Base-by-base conservation (phyloP, 2,888 invertebrate species). In the Eristalis intricaria region DNA sequence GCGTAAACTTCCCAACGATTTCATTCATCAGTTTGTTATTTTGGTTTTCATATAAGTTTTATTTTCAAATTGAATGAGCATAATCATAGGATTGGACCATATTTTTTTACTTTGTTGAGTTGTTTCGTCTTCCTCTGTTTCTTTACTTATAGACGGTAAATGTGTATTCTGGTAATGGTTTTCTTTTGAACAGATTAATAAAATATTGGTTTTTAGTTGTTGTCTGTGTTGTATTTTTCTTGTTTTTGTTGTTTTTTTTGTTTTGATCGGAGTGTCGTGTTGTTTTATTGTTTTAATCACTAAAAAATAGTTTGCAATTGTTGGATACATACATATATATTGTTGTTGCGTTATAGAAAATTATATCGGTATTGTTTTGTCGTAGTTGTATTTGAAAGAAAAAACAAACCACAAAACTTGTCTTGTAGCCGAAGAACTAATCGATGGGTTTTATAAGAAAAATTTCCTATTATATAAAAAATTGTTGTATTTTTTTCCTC, bases 371-470 rank as follows among this genome's bases (percentile, higher is more conserved):
- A 71, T 73, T 75, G 26, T 66, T 60, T 76, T 61, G n/a, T 74
- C 69, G 10, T 70, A 65, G 65, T 79, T 78, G 7, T 74, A 38
- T 84, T 22, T 66, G 68, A 82, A 71, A 58, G 58, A 71, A 76
- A 68, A 61, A 76, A 66, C 63, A 32, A 81, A 85, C 81, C 75
- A 75, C 69, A 75, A 71, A 61, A 75, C 66, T 79, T 68, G 56
- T 66, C 64, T 76, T 75, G 73, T 66, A 87, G 84, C 75, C 81
- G 81, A 89, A 89, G 80, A 89, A 89, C 88, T 89, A 88, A 88
- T 89, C 89, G 89, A 89, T 89, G 89, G 89, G 89, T 89, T 89
- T 88, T 74, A 77, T 85, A 76, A 78, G 83, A 79, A 75, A 50
- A 82, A 75, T 83, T 66, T 83, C 58, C 83, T 79, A 78, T 83